These are phyloP conservation scores for Colossoma macropomum DNA, from an alignment of 2,113 vertebrate species.

Conservation along the genomic window DNA sequence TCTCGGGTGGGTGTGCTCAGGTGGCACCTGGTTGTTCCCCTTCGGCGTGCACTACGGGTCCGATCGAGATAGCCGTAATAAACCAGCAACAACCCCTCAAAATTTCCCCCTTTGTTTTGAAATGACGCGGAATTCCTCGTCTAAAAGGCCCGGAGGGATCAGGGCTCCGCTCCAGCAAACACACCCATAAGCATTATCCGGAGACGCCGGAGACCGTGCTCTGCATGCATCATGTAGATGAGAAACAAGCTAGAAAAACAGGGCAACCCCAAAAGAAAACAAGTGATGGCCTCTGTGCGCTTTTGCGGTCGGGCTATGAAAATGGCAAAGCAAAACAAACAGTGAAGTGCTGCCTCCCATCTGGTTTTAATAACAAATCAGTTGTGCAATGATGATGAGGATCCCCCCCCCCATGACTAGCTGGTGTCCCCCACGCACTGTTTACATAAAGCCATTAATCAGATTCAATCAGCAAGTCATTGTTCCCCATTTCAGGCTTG, in stretches of 20 bases:
- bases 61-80: background rate
- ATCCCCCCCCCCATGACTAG: background rate
- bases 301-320: background rate
- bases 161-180: background rate
- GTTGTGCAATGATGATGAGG: background rate
- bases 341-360: background rate
- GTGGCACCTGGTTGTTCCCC: constrained; percentile 13
- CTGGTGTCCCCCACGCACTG: background rate
- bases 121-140: background rate
- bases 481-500: constrained; percentile 11
- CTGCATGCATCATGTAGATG: background rate
- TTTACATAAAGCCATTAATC: constrained; percentile 32
- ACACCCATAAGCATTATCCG: background rate
- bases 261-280: constrained; percentile 16
- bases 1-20: background rate
- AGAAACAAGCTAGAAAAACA: constrained; percentile 3
- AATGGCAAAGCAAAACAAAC: constrained; percentile 6
- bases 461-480: constrained; percentile 21
- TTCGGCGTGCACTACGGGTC: background rate
- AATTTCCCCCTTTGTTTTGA: background rate
- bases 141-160: background rate
- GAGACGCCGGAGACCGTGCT: background rate
- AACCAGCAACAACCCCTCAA: background rate
- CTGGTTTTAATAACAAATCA: constrained; percentile 25
- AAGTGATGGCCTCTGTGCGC: background rate